Evolutionary conservation across 2,797 vertebrate species (phyloP), one percentile per base, ranked within the genome.

Genomic region (Selene dorsalis): DNA sequence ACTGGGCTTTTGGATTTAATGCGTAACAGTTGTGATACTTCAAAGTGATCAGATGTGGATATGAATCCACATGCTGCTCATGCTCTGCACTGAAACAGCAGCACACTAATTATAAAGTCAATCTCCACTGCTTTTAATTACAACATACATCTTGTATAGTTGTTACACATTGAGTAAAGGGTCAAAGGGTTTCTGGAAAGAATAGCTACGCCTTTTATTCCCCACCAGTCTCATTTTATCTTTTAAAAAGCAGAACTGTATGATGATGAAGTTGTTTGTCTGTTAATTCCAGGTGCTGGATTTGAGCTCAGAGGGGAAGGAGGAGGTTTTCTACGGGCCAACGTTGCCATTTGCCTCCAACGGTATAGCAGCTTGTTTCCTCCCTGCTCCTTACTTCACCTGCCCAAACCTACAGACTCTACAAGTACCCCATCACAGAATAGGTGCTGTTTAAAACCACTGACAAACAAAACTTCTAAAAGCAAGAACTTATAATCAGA

Each of bases 241-340:
- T 16, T 53, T 14, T 7, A 78, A 59, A 18, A 70, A 26, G 24
- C 61, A 11, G 45, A 28, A 41, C 32, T 35, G 32, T 35, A 35
- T 35, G 32, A 35, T 35, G 8, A 2, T 35, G 32, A 35, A 35
- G 32, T 30, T 30, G 30, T 30, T 30, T 30, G 30, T 30, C 30
- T 53, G n/a, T 10, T 9, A 50, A 53, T n/a, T 77, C 30, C 84
- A 99, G 98, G 97, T 99, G 73, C 85, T 99, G 91, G 97, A 98
- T 85, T 95, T 98, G 60, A 99, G 97, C 82, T 93, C 93, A 70
- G 97, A 97, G 89, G 97, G 97, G 72, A 97, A 98, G 88, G 97
- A 99, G 88, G 97, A 98, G 87, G 97, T 99, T 30, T 99, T 99
- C 92, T 99, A 99, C 1, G 98, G 97, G 32, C 98, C 98, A 3